Percentiles rank a stretch among this genome's conserved stretches.
Evolutionary conservation across 2,797 vertebrate genomes (phyloP).

Genomic region (Pristis pectinata): DNA sequence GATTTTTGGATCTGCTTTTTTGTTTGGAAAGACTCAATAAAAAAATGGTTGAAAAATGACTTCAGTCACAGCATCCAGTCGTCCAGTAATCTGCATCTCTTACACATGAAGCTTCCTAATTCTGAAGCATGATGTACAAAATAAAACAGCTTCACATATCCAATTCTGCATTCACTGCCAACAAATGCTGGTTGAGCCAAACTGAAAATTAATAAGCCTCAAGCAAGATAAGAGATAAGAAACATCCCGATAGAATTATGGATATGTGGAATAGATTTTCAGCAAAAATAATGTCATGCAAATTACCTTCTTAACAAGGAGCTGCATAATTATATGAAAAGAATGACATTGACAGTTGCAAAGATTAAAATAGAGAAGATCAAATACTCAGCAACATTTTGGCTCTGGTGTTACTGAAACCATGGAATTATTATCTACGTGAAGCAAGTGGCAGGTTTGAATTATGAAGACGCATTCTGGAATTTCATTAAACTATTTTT

Average conservation of each 20-base stretch:
- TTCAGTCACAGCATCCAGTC: not conserved
- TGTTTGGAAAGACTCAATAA: not conserved
- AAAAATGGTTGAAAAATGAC: not conserved
- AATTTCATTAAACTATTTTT: not conserved
- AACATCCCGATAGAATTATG: not conserved
- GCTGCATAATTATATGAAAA: slow-evolving; percentile 9
- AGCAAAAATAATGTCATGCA: not conserved
- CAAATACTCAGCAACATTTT: not conserved
- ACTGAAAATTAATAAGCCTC: slow-evolving; percentile 21
- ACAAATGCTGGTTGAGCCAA: not conserved
- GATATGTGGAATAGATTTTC: not conserved
- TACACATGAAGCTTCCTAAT: not conserved
- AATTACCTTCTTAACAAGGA: not conserved
- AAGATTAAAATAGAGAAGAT: not conserved
- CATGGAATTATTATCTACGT: not conserved
- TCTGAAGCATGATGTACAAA: not conserved
- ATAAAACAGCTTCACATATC: not conserved
- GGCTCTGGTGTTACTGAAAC: not conserved
- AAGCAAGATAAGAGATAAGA: slow-evolving; percentile 15
- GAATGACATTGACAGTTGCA: not conserved
- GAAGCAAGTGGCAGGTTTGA: not conserved
- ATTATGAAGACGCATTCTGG: not conserved
- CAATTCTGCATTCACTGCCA: not conserved
- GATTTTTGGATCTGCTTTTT: not conserved
- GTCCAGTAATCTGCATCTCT: not conserved